Base-by-base conservation (phyloP, 2,797 vertebrate genomes). In the Cyprinella venusta region DNA sequence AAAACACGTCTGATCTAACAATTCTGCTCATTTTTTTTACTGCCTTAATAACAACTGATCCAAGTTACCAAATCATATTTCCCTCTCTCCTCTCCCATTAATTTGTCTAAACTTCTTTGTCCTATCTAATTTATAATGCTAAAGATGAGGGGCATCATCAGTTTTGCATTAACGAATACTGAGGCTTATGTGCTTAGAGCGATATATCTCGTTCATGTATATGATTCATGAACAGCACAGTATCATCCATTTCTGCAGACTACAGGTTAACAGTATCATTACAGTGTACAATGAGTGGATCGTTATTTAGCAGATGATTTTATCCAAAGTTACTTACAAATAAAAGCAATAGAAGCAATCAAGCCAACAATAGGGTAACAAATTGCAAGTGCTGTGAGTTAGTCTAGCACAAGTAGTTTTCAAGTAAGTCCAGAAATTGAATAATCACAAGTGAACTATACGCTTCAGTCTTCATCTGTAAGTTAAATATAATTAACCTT, bases 111-210 rank as follows among this genome's bases (percentile, higher is more conserved):
- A n/a, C n/a, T n/a, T n/a, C n/a, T n/a, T n/a, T n/a, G n/a, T n/a
- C n/a, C n/a, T n/a, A n/a, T n/a, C 54, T 40, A 26, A 42, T 26
- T 69, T 21, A 38, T 24, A 67, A 54, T n/a, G 13, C 12, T 61
- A 8, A 52, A 65, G 26, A 6, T 5, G 15, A 36, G 40, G 33
- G 38, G 24, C 24, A 72, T 72, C 56, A 50, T 81, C 40, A 63
- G 54, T 81, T 63, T 61, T 63, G 56, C 40, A 72, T 81, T 81
- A 72, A 72, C 26, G 26, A 63, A 26, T n/a, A n/a, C 68, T 10
- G 13, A 80, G 24, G 67, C 18, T 56, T 78, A 30, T 42, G 38
- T 61, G 79, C 65, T 79, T 56, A 26, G 21, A 54, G n/a, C 13
- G 8, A 71, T 48, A 45, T 2, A 61, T 61, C 54, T 48, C 36